Evolutionary conservation across 2,113 vertebrate species (phyloP).

Genomic region (Mus pahari): DNA sequence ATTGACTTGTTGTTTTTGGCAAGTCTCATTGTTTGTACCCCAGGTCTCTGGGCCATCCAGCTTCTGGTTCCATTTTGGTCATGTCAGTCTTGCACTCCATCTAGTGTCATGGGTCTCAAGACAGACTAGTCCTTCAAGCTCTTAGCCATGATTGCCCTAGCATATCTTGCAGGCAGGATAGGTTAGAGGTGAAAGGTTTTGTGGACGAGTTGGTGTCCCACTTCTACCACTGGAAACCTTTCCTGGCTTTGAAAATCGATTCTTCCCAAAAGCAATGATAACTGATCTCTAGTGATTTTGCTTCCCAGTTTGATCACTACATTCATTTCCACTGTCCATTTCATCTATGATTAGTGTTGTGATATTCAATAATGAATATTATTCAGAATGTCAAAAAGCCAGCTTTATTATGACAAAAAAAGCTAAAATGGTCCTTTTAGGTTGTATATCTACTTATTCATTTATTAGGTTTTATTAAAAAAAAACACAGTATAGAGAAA

Average conservation of each 20-base stretch:
- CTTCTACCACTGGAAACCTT: neutral
- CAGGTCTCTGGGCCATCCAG: neutral
- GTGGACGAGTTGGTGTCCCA: neutral
- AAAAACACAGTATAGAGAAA: neutral
- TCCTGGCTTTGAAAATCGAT: neutral
- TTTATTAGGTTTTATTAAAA: neutral
- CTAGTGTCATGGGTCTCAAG: neutral
- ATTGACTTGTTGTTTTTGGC: neutral
- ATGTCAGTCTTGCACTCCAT: neutral
- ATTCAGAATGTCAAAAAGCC: neutral
- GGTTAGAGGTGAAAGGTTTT: neutral
- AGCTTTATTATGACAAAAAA: constrained; percentile 6
- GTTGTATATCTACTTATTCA: neutral
- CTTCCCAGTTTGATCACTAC: neutral
- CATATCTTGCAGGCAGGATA: neutral
- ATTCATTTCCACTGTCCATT: neutral
- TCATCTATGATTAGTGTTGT: constrained; percentile 5
- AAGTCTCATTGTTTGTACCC: neutral
- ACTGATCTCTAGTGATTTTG: constrained; percentile 2
- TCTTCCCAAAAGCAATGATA: neutral
- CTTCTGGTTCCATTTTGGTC: neutral
- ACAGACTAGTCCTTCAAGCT: neutral
- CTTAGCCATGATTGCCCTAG: neutral
- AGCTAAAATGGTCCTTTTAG: neutral
- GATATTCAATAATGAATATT: constrained; percentile 30